A percentile compares a stretch with the other conserved stretches of the same genome.
Evolutionary conservation across 2,888 invertebrate genomes (phyloP).

Genomic region (Drosophila picticornis): DNA sequence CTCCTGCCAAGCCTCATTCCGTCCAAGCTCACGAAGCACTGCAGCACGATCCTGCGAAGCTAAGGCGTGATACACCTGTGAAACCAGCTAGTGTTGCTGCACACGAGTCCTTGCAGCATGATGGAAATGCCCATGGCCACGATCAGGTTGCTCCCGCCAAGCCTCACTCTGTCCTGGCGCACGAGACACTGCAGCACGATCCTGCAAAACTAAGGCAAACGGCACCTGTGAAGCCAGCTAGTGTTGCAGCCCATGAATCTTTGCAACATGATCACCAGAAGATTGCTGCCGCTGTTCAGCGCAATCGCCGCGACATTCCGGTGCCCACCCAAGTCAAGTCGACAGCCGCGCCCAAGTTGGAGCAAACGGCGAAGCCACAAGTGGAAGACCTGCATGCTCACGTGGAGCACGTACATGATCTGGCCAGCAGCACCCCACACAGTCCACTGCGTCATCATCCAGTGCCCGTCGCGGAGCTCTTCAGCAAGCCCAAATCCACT

Average conservation of each 20-base stretch:
- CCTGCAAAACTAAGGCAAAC: background rate
- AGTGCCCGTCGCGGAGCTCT: slow-evolving; percentile 80
- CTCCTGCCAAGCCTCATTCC: slow-evolving; percentile 27
- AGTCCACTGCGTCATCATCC: slow-evolving; percentile 66
- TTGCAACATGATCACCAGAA: background rate
- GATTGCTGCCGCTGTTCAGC: background rate
- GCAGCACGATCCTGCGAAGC: slow-evolving; percentile 20
- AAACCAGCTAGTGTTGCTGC: slow-evolving; percentile 21
- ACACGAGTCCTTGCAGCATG: slow-evolving; percentile 14
- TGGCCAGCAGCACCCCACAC: slow-evolving; percentile 19
- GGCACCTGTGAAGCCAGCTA: slow-evolving; percentile 10
- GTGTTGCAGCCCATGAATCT: background rate
- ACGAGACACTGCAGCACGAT: background rate
- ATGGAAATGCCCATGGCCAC: background rate
- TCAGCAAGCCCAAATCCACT: slow-evolving; percentile 54
- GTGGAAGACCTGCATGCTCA: slow-evolving; percentile 23
- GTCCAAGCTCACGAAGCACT: slow-evolving; percentile 4
- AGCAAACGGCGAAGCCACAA: slow-evolving; percentile 32
- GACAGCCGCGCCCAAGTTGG: slow-evolving; percentile 44
- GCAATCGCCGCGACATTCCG: slow-evolving; percentile 79
- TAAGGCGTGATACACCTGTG: slow-evolving; percentile 6
- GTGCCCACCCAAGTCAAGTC: slow-evolving; percentile 75
- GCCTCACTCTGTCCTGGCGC: background rate
- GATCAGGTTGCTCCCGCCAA: background rate
- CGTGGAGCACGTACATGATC: slow-evolving; percentile 10